Evolutionary conservation across 2,797 vertebrate genomes (phyloP), one percentile per base, ranked within the genome.

Genomic region (Coregonus ussuriensis): DNA sequence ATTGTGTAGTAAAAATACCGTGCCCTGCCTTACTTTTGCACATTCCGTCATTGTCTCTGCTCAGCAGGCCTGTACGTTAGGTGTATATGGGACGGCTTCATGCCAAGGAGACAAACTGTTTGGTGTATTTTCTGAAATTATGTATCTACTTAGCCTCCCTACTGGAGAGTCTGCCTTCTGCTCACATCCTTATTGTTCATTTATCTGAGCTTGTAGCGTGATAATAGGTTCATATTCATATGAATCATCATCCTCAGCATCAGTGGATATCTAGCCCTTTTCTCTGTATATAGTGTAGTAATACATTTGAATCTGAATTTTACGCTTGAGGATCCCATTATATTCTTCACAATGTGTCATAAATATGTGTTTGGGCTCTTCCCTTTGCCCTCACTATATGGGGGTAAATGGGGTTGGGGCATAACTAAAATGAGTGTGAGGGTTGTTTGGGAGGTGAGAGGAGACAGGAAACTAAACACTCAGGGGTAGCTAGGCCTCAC

Each of bases 1-100:
- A 85, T 74, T 81, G 89, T 89, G 91, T 71, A 88, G 93, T 94
- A 94, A 95, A 95, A 94, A 93, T 93, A 93, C 87, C 89, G 18
- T 93, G 93, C 9, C 41, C 41, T 47, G 41, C 41, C 41, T 47
- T 47, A 47, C 41, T 13, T 47, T 47, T 47, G 41, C 41, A 83
- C 85, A 83, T 92, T 91, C 88, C 83, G 82, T 93, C 89, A 93
- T 89, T 90, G 89, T 91, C 89, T 93, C 79, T 65, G 88, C 91
- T 82, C 92, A 91, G 89, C 84, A 81, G 89, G 85, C 80, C 81
- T 86, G 75, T 73, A 47, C 41, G n/a, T 76, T 54, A 85, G 85
- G 83, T 83, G 83, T 82, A 84, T 69, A 78, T 83, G 79, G 51
- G 41, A 80, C 37, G 74, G 88, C 85, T 85, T 84, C 83, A 77